These are phyloP conservation scores for cattle (Bos taurus) DNA, from an alignment of 2,113 vertebrate species.

Conservation along the genomic window DNA sequence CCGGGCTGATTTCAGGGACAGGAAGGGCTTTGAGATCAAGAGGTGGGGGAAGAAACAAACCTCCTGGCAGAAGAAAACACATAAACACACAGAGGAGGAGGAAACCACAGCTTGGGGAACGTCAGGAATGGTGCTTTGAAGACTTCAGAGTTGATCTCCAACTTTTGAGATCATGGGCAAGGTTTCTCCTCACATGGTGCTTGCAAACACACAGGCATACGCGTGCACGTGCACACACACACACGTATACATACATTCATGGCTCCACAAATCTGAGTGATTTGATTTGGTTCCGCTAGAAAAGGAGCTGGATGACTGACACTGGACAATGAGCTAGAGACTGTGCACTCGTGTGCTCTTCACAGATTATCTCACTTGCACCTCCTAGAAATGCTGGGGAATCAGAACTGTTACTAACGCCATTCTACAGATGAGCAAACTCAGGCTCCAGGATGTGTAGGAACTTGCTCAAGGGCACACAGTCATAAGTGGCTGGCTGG, in stretches of 20 bases:
- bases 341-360: not conserved
- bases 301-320: not conserved
- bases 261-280: not conserved
- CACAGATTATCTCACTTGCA: not conserved
- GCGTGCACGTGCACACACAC: accelerated
- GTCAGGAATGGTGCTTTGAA: not conserved
- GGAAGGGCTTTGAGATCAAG: not conserved
- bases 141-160: not conserved
- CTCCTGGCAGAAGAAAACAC: not conserved
- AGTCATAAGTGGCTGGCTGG: not conserved
- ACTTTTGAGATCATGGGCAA: not conserved
- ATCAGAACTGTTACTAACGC: not conserved
- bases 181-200: not conserved
- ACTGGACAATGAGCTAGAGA: not conserved
- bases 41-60: not conserved
- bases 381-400: not conserved
- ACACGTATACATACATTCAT: no score
- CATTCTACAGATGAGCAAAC: not conserved
- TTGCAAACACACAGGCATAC: not conserved
- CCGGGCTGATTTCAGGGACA: not conserved
- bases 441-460: not conserved
- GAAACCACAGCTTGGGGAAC: not conserved
- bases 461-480: not conserved
- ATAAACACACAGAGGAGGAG: not conserved
- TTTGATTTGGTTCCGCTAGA: not conserved